Percentiles rank a stretch among this genome's conserved stretches.
phyloP scores from a whole-genome alignment of 2,888 invertebrate genomes.

The Anaspis maculata region DNA sequence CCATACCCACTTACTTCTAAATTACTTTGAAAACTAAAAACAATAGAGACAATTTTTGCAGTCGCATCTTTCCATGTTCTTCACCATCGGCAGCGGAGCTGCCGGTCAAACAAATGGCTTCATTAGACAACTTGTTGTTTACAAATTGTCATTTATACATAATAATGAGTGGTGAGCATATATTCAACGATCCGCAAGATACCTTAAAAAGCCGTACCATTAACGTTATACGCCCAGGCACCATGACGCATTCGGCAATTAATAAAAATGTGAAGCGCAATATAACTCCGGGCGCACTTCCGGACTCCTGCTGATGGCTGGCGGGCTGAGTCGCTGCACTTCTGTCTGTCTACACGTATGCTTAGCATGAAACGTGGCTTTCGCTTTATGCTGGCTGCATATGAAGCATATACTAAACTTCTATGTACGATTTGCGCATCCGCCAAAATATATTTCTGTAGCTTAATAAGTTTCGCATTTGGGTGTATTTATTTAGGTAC shows the following conservation, averaged over 20 bases:
- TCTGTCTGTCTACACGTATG: too few species aligned
- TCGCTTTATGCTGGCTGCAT: too few species aligned
- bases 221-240: conserved; percentile 27
- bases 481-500: too few species aligned
- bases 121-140: conserved; percentile 19
- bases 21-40: too few species aligned
- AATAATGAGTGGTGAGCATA: conserved; percentile 20
- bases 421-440: too few species aligned
- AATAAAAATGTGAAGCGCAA: conserved; percentile 27
- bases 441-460: conserved; percentile 1
- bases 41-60: too few species aligned
- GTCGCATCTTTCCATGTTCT: too few species aligned
- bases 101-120: conserved; percentile 9
- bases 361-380: too few species aligned
- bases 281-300: conserved; percentile 18
- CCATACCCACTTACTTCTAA: too few species aligned
- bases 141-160: conserved; percentile 25
- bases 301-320: conserved; percentile 14
- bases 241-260: conserved; percentile 30
- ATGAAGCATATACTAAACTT: too few species aligned
- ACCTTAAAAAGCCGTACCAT: conserved; percentile 29
- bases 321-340: too few species aligned
- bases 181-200: conserved; percentile 25
- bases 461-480: conserved; percentile 6
- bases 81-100: too few species aligned